Evolutionary conservation across 1,140 invertebrate species (phyloP), one percentile per base, ranked within the genome.

Genomic region (Acromyrmex echinatior): DNA sequence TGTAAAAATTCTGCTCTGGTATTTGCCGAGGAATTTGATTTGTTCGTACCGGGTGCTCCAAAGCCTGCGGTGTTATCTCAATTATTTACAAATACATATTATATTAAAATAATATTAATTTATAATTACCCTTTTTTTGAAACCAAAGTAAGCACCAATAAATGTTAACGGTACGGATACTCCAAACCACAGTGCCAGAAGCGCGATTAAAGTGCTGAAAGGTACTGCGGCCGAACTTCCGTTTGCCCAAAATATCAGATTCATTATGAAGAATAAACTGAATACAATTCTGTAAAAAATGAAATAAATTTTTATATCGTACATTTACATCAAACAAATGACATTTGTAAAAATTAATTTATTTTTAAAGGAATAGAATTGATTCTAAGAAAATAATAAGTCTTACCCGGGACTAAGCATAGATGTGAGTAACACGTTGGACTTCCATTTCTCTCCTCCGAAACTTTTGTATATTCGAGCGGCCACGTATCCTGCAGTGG

Each of bases 21-120:
- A 99, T 99, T 96, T 99, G 98, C 0, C 99, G 96, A 6, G 99
- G 99, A 92, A 99, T 99, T 96, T 99, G 99, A 96, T 99, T 99
- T 1, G 99, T 99, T 91, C 99, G 97, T 14, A 99, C 99, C 7
- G 99, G 99, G 96, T 99, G 98, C 94, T 99, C 98, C 92, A 99
- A 96, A 28, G 98, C 97, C 98, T 99, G 91, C 21, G 95, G 96
- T 86, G 60, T 89, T 80, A 76, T 80, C 45, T 3, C 39, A 63
- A 14, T 79, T 73, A 35, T 18, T 79, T 79, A 49, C 2, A 28
- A 5, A 68, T 16, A 45, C 39, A 21, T 51, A 28, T 25, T 6
- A 12, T 1, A 35, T 14, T 9, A 31, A 49, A 45, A 14, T 25
- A 79, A 74, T 21, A 51, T 53, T 62, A 45, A 66, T 76, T 80